Conservation (phyloP, 1,140 invertebrate species). For the Conus betulinus region DNA sequence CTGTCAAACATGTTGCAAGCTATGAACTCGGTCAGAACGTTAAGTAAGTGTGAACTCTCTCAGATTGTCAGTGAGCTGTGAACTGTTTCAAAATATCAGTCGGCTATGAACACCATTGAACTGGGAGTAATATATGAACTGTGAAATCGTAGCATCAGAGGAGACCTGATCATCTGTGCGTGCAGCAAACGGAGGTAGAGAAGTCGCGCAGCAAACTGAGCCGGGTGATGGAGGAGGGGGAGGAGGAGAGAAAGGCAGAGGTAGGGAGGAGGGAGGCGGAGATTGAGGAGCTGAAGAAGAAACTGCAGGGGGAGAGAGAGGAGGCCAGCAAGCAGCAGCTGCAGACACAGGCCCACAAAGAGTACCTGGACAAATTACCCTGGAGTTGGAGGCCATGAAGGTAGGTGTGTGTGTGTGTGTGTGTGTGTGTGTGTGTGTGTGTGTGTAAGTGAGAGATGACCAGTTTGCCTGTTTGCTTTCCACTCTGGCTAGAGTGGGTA, state of each 20-base stretch:
- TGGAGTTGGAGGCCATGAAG: constrained; percentile 68
- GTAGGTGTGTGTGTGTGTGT: too few species aligned
- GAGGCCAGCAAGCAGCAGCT: constrained; percentile 65
- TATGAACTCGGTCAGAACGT: too few species aligned
- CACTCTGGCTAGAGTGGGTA: too few species aligned
- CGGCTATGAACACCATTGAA: too few species aligned
- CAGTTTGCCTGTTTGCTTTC: too few species aligned
- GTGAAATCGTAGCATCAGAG: too few species aligned
- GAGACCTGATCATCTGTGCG: too few species aligned
- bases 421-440: not conserved
- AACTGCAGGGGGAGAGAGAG: constrained; percentile 54
- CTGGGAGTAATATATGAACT: too few species aligned
- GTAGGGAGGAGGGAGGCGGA: constrained; percentile 70
- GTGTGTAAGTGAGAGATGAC: not conserved
- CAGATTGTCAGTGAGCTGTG: too few species aligned
- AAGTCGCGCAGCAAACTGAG: constrained; percentile 64
- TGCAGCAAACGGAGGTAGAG: constrained; percentile 65
- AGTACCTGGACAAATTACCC: constrained; percentile 66
- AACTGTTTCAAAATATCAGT: too few species aligned
- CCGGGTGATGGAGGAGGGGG: constrained; percentile 61
- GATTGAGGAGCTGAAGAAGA: constrained; percentile 64
- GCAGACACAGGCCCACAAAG: constrained; percentile 67
- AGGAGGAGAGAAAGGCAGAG: constrained; percentile 70
- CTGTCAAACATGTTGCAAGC: too few species aligned
- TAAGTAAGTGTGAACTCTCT: too few species aligned